Evolutionary conservation across 1,140 invertebrate genomes (phyloP).

Genomic region (Megathymus violae): DNA sequence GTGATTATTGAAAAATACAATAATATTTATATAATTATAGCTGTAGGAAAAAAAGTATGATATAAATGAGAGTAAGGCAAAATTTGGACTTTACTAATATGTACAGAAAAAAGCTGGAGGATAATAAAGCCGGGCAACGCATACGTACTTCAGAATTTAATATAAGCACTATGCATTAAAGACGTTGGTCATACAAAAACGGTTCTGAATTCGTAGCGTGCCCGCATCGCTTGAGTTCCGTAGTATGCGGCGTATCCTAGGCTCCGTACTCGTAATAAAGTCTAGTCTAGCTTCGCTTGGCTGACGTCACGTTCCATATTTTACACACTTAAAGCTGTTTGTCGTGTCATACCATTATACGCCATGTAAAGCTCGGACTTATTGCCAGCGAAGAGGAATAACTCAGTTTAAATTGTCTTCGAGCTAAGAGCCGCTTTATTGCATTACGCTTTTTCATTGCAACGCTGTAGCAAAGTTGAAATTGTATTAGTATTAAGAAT

Average conservation of each 20-base stretch:
- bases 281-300: conserved; percentile 69
- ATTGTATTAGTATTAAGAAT: conserved; percentile 58
- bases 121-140: conserved; percentile 25
- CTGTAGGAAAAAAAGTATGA: too few relatives aligned
- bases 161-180: conserved; percentile 27
- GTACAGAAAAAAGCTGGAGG: conserved; percentile 15
- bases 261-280: conserved; percentile 69
- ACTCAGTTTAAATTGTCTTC: conserved; percentile 80
- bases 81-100: too few relatives aligned
- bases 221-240: conserved; percentile 10
- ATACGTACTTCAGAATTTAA: conserved; percentile 28
- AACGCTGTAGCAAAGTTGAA: conserved; percentile 65
- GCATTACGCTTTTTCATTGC: conserved; percentile 69
- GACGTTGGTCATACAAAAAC: conserved; percentile 28
- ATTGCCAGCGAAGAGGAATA: conserved; percentile 67
- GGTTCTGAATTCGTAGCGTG: conserved; percentile 4
- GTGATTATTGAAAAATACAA: too few relatives aligned
- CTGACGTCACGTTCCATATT: conserved; percentile 77
- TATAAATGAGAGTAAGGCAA: not conserved
- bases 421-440: conserved; percentile 64
- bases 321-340: conserved; percentile 83
- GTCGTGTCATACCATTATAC: conserved; percentile 83
- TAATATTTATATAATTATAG: too few relatives aligned
- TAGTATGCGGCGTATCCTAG: conserved; percentile 59
- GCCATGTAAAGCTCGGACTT: conserved; percentile 78